Evolutionary conservation across 2,888 invertebrate genomes (phyloP).

Genomic region (Zele albiditarsus): DNA sequence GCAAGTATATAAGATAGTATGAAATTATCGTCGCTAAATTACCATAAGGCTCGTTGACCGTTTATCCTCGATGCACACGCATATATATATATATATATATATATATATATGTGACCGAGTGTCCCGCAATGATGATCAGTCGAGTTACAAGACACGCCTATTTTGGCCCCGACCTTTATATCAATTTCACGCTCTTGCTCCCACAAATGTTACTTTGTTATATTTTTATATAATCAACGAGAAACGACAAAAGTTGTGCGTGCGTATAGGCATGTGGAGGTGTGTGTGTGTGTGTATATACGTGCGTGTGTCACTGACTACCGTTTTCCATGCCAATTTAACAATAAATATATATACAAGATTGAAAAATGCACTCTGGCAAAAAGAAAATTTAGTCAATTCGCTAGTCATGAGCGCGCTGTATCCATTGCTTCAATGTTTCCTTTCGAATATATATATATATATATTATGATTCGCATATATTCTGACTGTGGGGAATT

Average conservation of each 20-base stretch:
- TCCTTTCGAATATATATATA: no score
- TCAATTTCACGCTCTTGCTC: constrained; percentile 34
- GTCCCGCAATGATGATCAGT: constrained; percentile 30
- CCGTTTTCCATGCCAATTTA: not conserved
- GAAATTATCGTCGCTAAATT: constrained; percentile 29
- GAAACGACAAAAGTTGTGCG: not conserved
- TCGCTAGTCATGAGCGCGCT: no score
- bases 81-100: not conserved
- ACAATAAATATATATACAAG: no score
- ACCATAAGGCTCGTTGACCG: constrained; percentile 33
- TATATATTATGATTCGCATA: no score
- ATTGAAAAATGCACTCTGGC: no score
- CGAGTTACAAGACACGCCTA: constrained; percentile 22
- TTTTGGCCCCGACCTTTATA: constrained; percentile 19
- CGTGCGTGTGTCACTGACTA: not conserved
- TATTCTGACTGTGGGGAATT: no score
- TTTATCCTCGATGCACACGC: constrained; percentile 20
- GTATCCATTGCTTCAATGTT: no score
- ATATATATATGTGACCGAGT: not conserved
- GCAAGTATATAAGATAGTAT: constrained; percentile 21
- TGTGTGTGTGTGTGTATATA: not conserved
- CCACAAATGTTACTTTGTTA: constrained; percentile 26
- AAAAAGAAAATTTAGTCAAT: no score
- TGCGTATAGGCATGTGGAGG: no score
- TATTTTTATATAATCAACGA: constrained; percentile 13